Evolutionary conservation across 92 coral and sea anemone genomes (phyloP).

Genomic region (Porites lobata): DNA sequence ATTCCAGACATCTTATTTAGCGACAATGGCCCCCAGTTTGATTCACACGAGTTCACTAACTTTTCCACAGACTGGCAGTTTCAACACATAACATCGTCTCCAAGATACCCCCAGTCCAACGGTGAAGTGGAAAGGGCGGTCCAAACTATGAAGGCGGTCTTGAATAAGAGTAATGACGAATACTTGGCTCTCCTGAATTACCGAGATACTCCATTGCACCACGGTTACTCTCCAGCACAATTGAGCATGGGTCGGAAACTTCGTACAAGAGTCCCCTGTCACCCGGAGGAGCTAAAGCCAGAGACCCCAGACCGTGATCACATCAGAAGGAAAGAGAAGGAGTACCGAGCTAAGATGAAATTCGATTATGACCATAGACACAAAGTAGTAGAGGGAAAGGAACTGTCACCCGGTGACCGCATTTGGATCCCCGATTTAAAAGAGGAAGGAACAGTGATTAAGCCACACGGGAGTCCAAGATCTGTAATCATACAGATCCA

Average conservation of each 20-base stretch:
- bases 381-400: conserved; percentile 39
- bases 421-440: conserved; percentile 66
- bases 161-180: too few species aligned
- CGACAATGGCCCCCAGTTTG: too few species aligned
- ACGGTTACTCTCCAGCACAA: conserved; percentile 53
- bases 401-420: conserved; percentile 45
- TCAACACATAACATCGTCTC: too few species aligned
- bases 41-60: too few species aligned
- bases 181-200: too few species aligned
- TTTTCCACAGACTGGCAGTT: too few species aligned
- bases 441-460: conserved; percentile 36
- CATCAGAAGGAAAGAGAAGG: conserved; percentile 24
- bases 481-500: conserved; percentile 58
- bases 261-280: conserved; percentile 35
- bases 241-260: conserved; percentile 47
- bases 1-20: too few species aligned
- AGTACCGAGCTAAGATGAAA: conserved; percentile 40
- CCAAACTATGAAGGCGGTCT: too few species aligned
- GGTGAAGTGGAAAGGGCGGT: too few species aligned
- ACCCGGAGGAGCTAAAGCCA: conserved; percentile 36
- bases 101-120: too few species aligned
- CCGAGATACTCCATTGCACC: too few species aligned
- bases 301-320: conserved; percentile 34
- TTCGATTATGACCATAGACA: conserved; percentile 50
- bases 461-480: conserved; percentile 51